Conservation (phyloP, 1,140 invertebrate species). For the Scaptodrosophila lebanonensis region DNA sequence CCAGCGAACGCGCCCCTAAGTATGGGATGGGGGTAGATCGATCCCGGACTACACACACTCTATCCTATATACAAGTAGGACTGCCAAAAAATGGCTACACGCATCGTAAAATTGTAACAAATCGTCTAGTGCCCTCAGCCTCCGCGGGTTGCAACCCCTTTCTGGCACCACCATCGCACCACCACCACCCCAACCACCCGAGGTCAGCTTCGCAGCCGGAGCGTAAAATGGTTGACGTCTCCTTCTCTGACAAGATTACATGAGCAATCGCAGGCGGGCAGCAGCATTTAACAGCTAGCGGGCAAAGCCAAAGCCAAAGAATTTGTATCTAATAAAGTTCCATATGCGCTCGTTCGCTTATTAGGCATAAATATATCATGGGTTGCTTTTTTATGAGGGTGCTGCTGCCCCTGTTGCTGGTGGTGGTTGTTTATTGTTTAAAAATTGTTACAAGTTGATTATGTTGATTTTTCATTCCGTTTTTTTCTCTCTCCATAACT, state of each 20-base stretch:
- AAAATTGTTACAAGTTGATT: constrained; percentile 53
- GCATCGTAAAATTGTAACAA: constrained; percentile 49
- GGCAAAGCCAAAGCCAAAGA: constrained; percentile 31
- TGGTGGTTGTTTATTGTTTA: constrained; percentile 18
- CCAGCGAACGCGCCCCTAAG: constrained; percentile 35
- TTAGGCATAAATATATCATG: constrained; percentile 64
- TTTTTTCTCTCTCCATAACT: constrained; percentile 12
- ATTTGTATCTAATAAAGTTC: constrained; percentile 73
- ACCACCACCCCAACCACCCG: constrained; percentile 25
- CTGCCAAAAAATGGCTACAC: constrained; percentile 62
- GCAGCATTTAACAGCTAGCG: constrained; percentile 16
- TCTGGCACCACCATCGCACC: constrained; percentile 9
- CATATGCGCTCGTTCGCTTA: constrained; percentile 55
- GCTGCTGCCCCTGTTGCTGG: constrained; percentile 5
- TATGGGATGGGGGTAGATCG: constrained; percentile 38
- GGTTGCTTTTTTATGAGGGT: constrained; percentile 31
- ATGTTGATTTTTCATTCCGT: constrained; percentile 46
- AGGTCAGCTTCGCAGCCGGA: constrained; percentile 29
- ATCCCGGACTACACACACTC: constrained; percentile 37
- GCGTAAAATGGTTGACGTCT: constrained; percentile 65
- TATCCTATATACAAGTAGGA: constrained; percentile 1
- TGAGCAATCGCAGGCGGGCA: constrained; percentile 14
- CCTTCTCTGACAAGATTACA: constrained; percentile 26
- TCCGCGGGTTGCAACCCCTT: constrained; percentile 14
- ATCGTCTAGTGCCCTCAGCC: constrained; percentile 44